Evolutionary conservation across 2,797 vertebrate genomes (phyloP), one percentile per base, ranked within the genome.

Genomic region (Phataginus tetradactyla): DNA sequence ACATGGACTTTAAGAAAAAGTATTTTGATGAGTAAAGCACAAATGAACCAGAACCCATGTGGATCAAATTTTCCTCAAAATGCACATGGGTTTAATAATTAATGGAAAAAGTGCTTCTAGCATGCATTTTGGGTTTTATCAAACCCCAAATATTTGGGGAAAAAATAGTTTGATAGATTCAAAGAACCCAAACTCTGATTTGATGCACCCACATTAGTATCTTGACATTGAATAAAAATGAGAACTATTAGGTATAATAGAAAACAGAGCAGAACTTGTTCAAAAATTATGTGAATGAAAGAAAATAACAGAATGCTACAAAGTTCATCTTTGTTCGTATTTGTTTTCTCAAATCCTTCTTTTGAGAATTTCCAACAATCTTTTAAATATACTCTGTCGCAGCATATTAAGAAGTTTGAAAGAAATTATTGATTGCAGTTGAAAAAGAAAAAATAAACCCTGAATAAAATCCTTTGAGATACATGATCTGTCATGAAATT

Each of bases 361-460:
- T 20, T 84, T 92, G 87, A 98, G 84, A 97, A 95, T 97, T 98
- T 97, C 91, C 97, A 98, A 91, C 81, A 80, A 79, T 79, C 57
- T 98, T 97, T 98, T 97, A 96, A 96, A 92, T 97, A 87, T 94
- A 86, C 75, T 96, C 57, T 86, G 93, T 91, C 91, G 95, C 57
- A 86, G 69, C 68, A 93, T 89, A 96, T 96, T 97, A 96, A 98
- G 78, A 91, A 64, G 88, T 97, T 97, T 98, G 96, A 98, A 98
- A 98, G 90, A 98, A 98, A 98, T 98, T 98, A 98, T 98, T 98
- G 98, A 98, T 97, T 97, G 96, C 84, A 95, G 68, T 94, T 95
- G 91, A 85, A 88, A 97, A 87, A 15, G 79, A 86, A 72, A 87
- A 14, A 27, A 0, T 39, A 39, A 83, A 94, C 94, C 96, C 80